phyloP scores from a whole-genome alignment of 2,113 vertebrate species.

The Ancistrus triradiatus region DNA sequence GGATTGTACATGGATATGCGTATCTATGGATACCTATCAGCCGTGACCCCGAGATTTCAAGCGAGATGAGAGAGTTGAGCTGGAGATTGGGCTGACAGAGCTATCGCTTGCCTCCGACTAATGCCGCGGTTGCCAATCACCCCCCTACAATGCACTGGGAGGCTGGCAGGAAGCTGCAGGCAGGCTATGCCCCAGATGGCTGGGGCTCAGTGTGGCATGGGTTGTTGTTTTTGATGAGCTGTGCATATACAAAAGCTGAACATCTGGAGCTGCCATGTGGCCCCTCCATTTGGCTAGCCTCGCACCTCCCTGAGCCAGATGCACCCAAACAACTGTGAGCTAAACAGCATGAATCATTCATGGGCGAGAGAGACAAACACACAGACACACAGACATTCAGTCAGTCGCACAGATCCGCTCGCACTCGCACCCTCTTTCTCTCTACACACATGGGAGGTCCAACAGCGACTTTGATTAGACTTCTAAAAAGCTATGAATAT shows the following conservation, averaged over 20 bases:
- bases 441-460: slow-evolving; percentile 38
- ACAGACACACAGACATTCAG: slow-evolving; percentile 13
- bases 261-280: slow-evolving; percentile 89
- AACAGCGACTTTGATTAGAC: slow-evolving; percentile 85
- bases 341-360: slow-evolving; percentile 53
- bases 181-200: slow-evolving; percentile 69
- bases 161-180: slow-evolving; percentile 57
- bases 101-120: slow-evolving; percentile 34
- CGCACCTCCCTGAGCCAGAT: slow-evolving; percentile 63
- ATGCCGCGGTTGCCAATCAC: slow-evolving; percentile 8
- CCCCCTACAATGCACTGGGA: slow-evolving; percentile 52
- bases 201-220: slow-evolving; percentile 60
- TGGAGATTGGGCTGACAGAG: slow-evolving; percentile 50
- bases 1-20: slow-evolving; percentile 52
- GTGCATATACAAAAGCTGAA: slow-evolving; percentile 73
- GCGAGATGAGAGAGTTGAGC: slow-evolving; percentile 42
- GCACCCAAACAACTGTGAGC: slow-evolving; percentile 58
- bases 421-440: slow-evolving; percentile 53
- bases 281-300: slow-evolving; percentile 71
- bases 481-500: slow-evolving; percentile 81
- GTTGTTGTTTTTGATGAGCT: slow-evolving; percentile 73
- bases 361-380: slow-evolving; percentile 39
- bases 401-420: slow-evolving; percentile 1
- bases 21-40: slow-evolving; percentile 53
- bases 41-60: slow-evolving; percentile 43